Conservation (phyloP, 1,140 invertebrate species). For the Reticulitermes speratus region DNA sequence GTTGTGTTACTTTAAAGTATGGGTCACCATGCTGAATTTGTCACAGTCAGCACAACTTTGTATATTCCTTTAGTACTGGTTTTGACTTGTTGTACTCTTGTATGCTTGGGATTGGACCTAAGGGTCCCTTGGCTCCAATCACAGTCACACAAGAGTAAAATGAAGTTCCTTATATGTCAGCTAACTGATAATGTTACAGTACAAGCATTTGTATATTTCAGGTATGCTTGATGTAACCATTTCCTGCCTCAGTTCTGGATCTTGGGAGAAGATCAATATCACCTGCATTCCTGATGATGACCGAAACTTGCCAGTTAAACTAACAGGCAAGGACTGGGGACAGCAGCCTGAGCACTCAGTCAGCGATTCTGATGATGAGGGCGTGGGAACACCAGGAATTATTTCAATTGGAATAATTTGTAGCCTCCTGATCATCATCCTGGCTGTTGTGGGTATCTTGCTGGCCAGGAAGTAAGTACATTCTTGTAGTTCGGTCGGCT, state of each 20-base stretch:
- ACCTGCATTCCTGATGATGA: slow-evolving; percentile 29
- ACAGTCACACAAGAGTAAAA: too few relatives aligned
- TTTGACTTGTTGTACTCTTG: too few relatives aligned
- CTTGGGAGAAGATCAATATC: slow-evolving; percentile 30
- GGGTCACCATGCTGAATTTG: too few relatives aligned
- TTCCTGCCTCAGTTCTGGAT: slow-evolving; percentile 24
- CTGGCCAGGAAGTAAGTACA: slow-evolving; percentile 29
- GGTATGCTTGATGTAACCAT: not conserved
- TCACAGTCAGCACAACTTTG: too few relatives aligned
- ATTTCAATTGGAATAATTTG: slow-evolving; percentile 29
- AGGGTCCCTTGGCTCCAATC: too few relatives aligned
- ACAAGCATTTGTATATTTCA: not conserved
- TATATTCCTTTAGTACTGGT: too few relatives aligned
- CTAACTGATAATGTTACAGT: too few relatives aligned
- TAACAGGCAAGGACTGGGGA: slow-evolving; percentile 20
- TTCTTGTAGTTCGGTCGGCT: not conserved
- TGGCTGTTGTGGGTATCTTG: slow-evolving; percentile 30
- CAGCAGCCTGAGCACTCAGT: not conserved
- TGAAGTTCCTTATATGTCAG: too few relatives aligned
- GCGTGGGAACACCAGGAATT: slow-evolving; percentile 21
- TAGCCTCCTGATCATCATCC: slow-evolving; percentile 24
- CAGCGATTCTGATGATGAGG: slow-evolving; percentile 22
- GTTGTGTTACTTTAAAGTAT: too few relatives aligned
- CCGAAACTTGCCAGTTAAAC: slow-evolving; percentile 29
- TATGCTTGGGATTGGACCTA: too few relatives aligned